Conservation (phyloP, 92 coral and sea anemone genomes). For the Phenganax marumi region DNA sequence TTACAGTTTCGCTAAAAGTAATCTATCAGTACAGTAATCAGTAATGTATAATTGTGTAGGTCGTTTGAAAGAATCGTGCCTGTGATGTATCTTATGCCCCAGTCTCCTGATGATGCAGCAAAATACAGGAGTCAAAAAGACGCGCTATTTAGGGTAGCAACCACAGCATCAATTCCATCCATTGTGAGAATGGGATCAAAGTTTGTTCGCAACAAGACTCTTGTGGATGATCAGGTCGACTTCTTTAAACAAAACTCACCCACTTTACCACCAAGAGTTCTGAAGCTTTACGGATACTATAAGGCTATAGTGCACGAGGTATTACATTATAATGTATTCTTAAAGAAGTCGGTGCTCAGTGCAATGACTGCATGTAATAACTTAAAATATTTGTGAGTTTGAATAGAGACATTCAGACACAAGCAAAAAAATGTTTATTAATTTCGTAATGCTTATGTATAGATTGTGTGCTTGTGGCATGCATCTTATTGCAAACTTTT, state of each 20-base stretch:
- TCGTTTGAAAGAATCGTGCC: slow-evolving; percentile 51
- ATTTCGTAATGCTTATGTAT: slow-evolving; percentile 16
- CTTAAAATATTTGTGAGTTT: background rate
- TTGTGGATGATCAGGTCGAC: slow-evolving; percentile 33
- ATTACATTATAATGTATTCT: background rate
- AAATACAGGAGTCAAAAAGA: slow-evolving; percentile 33
- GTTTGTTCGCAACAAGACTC: slow-evolving; percentile 4
- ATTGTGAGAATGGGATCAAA: slow-evolving; percentile 13
- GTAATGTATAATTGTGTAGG: slow-evolving; percentile 12
- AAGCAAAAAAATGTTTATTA: slow-evolving; percentile 8
- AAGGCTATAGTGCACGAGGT: slow-evolving; percentile 34
- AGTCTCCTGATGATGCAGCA: slow-evolving; percentile 39
- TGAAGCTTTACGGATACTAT: slow-evolving; percentile 22
- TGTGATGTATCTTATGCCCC: slow-evolving; percentile 38
- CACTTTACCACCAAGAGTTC: background rate
- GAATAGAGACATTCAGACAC: background rate
- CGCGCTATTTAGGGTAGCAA: slow-evolving; percentile 7
- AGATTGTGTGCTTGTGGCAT: background rate
- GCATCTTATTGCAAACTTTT: too few species aligned
- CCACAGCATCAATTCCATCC: slow-evolving; percentile 24
- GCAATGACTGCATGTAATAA: background rate
- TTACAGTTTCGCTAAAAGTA: background rate
- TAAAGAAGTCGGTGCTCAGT: background rate
- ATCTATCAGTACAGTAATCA: too few species aligned
- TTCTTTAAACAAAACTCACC: slow-evolving; percentile 9